Base-by-base conservation (phyloP, 2,797 vertebrate genomes). In the Artibeus lituratus region DNA sequence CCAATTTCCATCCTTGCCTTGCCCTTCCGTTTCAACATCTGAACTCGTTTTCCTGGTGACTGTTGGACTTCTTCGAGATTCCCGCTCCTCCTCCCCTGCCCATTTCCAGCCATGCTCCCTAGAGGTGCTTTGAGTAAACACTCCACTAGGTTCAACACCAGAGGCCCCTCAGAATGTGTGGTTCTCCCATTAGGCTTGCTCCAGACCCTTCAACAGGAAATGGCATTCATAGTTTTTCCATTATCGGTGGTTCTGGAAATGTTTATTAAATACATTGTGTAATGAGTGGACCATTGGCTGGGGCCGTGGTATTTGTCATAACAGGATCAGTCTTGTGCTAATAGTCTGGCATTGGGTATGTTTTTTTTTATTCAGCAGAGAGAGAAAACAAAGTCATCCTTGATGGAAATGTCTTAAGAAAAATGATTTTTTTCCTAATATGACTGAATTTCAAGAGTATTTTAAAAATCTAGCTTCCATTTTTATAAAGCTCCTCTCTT, bases 241-340 rank as follows among this genome's bases (percentile, higher is more conserved):
- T 87, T 93, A 35, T 94, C 29, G 1, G 32, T 87, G n/a, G 84
- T 91, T 96, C 81, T 93, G 90, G 83, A 92, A 95, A 67, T 96
- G 89, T 92, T 96, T 92, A 86, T 93, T 90, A 94, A 92, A 84
- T 76, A 76, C 21, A 55, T 81, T 93, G 87, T 95, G 44, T 72
- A 69, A 21, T 51, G 49, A 74, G 37, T 62, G 47, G 49, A 49
- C 76, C 37, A 32, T 55, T 85, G 76, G 55, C 77, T 74, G 51
- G 59, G 77, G 49, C 72, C 76, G 5, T 35, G 62, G 62, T 82
- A 92, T 87, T 94, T 95, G 72, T 94, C 59, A 53, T 87, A 91
- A 90, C 65, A 53, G 53, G 72, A 51, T 74, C 5, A 18, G 35
- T 51, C 55, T 70, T 90, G 42, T 82, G 77, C 37, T 95, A 62